A percentile compares a stretch with the other conserved stretches of the same genome.
Evolutionary conservation across 2,113 vertebrate species (phyloP).

Genomic region (Alethe diademata): DNA sequence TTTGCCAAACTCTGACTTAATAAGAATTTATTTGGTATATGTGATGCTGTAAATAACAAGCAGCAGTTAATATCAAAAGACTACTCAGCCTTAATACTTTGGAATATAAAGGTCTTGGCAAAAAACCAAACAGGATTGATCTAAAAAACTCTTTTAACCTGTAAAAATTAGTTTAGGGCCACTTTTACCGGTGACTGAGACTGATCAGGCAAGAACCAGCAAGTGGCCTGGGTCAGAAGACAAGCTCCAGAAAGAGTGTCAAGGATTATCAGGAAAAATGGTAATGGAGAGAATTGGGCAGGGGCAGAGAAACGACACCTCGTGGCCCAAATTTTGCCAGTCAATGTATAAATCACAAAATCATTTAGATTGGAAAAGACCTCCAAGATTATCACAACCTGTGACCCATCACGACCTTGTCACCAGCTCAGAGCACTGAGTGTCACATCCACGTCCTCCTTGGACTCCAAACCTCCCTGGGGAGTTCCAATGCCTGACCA

Average conservation of each 20-base stretch:
- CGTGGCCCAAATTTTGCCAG: neutral
- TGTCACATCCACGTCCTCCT: fast-evolving
- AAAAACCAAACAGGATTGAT: neutral
- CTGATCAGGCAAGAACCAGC: neutral
- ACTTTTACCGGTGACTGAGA: neutral
- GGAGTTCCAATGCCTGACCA: neutral
- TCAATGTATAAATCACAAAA: neutral
- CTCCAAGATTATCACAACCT: neutral
- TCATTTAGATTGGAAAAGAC: neutral
- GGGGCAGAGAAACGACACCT: neutral
- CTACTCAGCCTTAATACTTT: neutral
- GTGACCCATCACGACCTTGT: neutral
- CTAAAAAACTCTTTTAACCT: neutral
- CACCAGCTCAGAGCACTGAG: neutral
- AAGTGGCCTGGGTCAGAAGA: neutral
- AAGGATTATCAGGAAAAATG: neutral
- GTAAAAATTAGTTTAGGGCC: neutral
- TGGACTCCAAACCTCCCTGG: neutral
- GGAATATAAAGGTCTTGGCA: neutral
- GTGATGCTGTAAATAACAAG: neutral
- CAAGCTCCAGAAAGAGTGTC: neutral
- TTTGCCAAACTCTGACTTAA: neutral
- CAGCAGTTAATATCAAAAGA: neutral
- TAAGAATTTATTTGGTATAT: neutral
- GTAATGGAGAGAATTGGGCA: neutral